Conservation (phyloP, 1,140 invertebrate species). For the Hetaerina americana region DNA sequence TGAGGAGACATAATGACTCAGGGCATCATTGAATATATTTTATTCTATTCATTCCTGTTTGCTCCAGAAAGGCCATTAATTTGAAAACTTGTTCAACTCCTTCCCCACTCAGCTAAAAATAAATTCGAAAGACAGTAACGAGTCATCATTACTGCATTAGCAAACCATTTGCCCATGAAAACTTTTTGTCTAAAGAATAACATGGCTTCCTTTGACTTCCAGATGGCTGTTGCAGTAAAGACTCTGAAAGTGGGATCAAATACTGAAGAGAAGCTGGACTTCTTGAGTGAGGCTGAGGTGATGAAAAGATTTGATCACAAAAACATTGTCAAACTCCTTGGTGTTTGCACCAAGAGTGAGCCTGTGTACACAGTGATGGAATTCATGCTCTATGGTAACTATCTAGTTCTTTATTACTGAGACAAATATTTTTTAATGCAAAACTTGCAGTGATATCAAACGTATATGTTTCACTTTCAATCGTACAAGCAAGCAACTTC, state of each 20-base stretch:
- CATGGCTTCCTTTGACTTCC: background rate
- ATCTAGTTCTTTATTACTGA: slow-evolving; percentile 7
- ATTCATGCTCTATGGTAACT: slow-evolving; percentile 77
- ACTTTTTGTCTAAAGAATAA: background rate
- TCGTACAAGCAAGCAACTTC: too few relatives aligned
- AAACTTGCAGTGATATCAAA: too few relatives aligned
- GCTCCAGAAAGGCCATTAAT: too few relatives aligned
- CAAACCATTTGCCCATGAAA: background rate
- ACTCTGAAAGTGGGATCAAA: slow-evolving; percentile 71
- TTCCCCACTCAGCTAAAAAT: too few relatives aligned
- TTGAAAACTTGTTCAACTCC: too few relatives aligned
- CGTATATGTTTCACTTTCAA: too few relatives aligned
- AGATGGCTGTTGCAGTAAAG: slow-evolving; percentile 75
- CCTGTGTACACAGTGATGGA: slow-evolving; percentile 86
- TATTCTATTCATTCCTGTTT: too few relatives aligned
- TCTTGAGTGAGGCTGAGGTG: slow-evolving; percentile 80
- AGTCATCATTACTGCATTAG: too few relatives aligned
- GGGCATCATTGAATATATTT: too few relatives aligned
- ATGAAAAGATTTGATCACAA: slow-evolving; percentile 87
- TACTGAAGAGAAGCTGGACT: slow-evolving; percentile 80
- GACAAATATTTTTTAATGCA: too few relatives aligned
- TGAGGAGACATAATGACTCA: too few relatives aligned
- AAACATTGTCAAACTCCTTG: slow-evolving; percentile 77
- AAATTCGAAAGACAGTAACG: too few relatives aligned
- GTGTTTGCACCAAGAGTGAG: slow-evolving; percentile 70